Evolutionary conservation across 2,113 vertebrate species (phyloP), one percentile per base, ranked within the genome.

Genomic region (Bettongia penicillata): DNA sequence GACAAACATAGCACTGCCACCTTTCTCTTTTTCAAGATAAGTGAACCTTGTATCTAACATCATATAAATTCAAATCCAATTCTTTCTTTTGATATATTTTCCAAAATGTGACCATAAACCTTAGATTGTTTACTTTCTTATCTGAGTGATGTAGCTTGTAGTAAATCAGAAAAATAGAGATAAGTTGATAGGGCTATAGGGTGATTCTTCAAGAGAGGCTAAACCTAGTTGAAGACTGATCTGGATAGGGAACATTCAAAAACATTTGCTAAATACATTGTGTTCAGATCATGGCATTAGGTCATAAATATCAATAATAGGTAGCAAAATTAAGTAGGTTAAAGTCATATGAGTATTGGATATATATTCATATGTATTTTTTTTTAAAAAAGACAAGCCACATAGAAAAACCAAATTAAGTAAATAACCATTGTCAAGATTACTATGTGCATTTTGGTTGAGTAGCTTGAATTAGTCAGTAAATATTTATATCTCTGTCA

Each of bases 1-100:
- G 68, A 84, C 2, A 77, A 1, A n/a, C 19, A n/a, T n/a, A n/a
- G 31, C 1, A 84, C 6, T 43, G 16, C 37, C 37, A 4, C 24
- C 16, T 1, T 84, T 84, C n/a, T 84, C n/a, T 19, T 84, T n/a
- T 84, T 23, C 68, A 84, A 84, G 19, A 1, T 22, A 43, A 26
- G 53, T 95, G 52, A 84, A 57, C 37, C 12, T 89, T 53, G 91
- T 47, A 52, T 95, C 55, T 90, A 57, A 57, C 43, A 91, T n/a
- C 68, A 19, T 93, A 50, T 61, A 90, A 95, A 12, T n/a, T n/a
- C 5, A 92, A 10, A 51, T 3, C 61, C 8, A 90, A 91, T 55
- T 92, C 84, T 90, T 84, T 4, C 8, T 92, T 90, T 28, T 23
- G 9, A 14, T 53, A 94, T 22, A 7, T 9, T 90, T 96, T 94